These are phyloP conservation scores for Ophioderma brevispina DNA, from an alignment of 35 echinoderm and acorn worm species.

Conservation along the genomic window DNA sequence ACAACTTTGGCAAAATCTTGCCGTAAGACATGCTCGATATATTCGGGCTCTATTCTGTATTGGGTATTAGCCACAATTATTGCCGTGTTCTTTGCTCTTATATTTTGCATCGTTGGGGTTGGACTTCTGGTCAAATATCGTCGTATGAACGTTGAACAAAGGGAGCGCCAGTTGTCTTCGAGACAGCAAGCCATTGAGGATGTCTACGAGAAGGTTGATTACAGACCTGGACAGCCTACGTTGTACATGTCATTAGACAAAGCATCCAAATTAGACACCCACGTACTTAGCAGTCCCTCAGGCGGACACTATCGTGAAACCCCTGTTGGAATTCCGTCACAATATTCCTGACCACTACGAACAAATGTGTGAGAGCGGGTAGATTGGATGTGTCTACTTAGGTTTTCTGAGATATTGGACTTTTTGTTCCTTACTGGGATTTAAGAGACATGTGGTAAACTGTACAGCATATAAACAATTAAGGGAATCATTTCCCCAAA, in stretches of 20 bases:
- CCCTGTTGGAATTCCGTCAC: not conserved
- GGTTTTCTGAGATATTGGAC: too few relatives aligned
- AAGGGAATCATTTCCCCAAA: too few relatives aligned
- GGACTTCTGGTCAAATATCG: too few relatives aligned
- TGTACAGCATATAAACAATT: too few relatives aligned
- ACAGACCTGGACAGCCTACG: not conserved
- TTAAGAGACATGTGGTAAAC: too few relatives aligned
- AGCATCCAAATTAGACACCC: not conserved
- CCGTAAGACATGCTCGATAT: not conserved
- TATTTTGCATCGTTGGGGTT: not conserved
- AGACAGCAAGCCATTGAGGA: not conserved
- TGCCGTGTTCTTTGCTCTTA: not conserved
- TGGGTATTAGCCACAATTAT: not conserved
- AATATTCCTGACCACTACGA: not conserved
- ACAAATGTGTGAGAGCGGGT: too few relatives aligned
- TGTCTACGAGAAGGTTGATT: not conserved
- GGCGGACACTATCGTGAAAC: not conserved
- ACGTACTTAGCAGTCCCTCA: not conserved
- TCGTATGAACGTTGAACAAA: not conserved
- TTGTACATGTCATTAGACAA: slow-evolving; percentile 11
- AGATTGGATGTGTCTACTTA: too few relatives aligned
- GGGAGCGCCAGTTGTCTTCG: too few relatives aligned
- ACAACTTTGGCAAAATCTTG: not conserved
- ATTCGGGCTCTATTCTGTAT: not conserved
- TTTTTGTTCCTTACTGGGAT: too few relatives aligned